phyloP scores from a whole-genome alignment of 2,113 vertebrate genomes.

The Eupsittula cactorum region DNA sequence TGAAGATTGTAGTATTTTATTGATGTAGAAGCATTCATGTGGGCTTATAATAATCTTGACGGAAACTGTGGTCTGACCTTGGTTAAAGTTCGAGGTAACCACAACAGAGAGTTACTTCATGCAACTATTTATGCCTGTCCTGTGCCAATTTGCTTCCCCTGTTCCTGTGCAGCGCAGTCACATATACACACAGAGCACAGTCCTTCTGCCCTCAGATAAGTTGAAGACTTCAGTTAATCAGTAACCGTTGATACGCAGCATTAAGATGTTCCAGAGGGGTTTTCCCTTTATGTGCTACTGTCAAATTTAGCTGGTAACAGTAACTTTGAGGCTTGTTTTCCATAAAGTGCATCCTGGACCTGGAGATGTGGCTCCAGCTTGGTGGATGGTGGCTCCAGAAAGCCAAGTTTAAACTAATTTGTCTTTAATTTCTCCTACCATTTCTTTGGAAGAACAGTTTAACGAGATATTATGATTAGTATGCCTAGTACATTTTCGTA shows the following conservation, averaged over 20 bases:
- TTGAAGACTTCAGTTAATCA: not conserved
- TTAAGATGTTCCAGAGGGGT: not conserved
- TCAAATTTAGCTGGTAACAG: too few relatives aligned
- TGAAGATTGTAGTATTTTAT: not conserved
- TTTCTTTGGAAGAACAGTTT: not conserved
- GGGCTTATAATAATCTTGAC: not conserved
- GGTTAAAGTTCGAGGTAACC: conserved; percentile 20
- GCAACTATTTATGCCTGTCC: not conserved
- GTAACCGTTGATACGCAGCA: not conserved
- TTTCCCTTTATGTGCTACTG: fast-evolving
- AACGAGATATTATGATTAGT: fast-evolving
- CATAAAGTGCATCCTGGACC: fast-evolving
- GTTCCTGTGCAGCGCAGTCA: not conserved
- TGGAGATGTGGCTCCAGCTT: fast-evolving
- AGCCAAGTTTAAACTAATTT: not conserved
- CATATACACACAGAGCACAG: not conserved
- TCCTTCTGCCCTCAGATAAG: not conserved
- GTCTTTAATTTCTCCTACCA: not conserved
- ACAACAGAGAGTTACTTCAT: not conserved
- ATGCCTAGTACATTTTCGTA: not conserved
- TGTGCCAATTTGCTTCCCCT: not conserved
- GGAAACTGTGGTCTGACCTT: conserved; percentile 15
- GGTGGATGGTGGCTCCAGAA: not conserved
- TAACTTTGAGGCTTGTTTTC: not conserved
- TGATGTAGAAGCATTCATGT: conserved; percentile 21